Percentiles rank a stretch among this genome's conserved stretches.
Evolutionary conservation across 2,888 invertebrate genomes (phyloP).

Genomic region (Aporophyla lueneburgensis): DNA sequence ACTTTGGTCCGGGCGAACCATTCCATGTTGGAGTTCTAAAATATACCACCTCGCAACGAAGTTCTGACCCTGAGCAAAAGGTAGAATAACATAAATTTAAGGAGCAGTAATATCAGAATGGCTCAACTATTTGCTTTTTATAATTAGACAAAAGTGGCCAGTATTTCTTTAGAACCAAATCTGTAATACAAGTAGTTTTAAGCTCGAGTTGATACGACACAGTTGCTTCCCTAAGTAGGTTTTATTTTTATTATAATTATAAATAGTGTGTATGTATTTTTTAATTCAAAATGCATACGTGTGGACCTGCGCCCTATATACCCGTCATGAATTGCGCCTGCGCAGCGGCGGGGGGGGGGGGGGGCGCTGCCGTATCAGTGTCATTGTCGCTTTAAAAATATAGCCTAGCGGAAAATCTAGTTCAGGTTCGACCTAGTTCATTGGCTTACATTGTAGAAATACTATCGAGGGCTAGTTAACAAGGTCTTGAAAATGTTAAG

Average conservation of each 20-base stretch:
- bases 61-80: neutral
- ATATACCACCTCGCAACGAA: neutral
- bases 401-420: constrained; percentile 58
- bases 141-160: neutral
- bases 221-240: neutral
- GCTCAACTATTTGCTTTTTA: neutral
- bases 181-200: neutral
- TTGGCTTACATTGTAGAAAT: constrained; percentile 52
- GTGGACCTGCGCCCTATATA: constrained; percentile 42
- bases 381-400: constrained; percentile 68
- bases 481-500: constrained; percentile 41
- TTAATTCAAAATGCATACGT: neutral
- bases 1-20: neutral
- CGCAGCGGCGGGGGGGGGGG: constrained; percentile 14
- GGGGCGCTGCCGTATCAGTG: constrained; percentile 39
- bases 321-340: constrained; percentile 56
- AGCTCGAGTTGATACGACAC: neutral
- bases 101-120: neutral
- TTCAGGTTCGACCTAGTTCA: constrained; percentile 59
- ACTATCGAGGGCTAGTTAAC: constrained; percentile 36
- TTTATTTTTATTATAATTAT: neutral
- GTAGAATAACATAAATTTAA: neutral
- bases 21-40: neutral
- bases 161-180: neutral
- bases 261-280: neutral